Percentiles rank a stretch among this genome's conserved stretches.
phyloP scores from a whole-genome alignment of 2,888 invertebrate species.

The Pilophorus perplexus region DNA sequence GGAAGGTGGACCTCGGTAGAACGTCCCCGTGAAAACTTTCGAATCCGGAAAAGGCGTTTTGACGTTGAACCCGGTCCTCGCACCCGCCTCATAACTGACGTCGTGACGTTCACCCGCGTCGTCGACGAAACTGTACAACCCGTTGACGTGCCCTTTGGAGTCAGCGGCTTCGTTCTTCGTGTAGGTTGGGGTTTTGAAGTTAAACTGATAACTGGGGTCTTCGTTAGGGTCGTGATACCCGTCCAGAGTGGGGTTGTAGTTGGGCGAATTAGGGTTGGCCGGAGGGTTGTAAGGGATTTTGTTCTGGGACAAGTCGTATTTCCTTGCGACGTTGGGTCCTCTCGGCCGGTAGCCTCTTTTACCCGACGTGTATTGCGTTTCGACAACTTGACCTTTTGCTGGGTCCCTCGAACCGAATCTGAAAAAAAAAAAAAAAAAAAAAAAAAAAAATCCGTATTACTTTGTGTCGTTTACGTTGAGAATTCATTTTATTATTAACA shows the following conservation, averaged over 20 bases:
- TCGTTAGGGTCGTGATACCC: conserved; percentile 73
- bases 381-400: conserved; percentile 66
- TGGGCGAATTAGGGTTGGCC: conserved; percentile 49
- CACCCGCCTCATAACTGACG: conserved; percentile 72
- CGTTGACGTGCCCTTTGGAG: conserved; percentile 61
- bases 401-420: conserved; percentile 65
- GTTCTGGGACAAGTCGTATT: conserved; percentile 62
- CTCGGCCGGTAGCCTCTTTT: conserved; percentile 74
- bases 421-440: conserved; percentile 36
- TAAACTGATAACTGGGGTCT: conserved; percentile 72
- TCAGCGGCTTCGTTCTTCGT: conserved; percentile 67
- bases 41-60: conserved; percentile 67
- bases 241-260: conserved; percentile 61
- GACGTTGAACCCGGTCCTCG: conserved; percentile 73
- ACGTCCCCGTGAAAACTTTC: conserved; percentile 53
- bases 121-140: conserved; percentile 68
- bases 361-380: conserved; percentile 72
- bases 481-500: no score
- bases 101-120: conserved; percentile 73
- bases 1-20: conserved; percentile 61
- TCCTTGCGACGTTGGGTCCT: conserved; percentile 71
- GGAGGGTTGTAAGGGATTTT: conserved; percentile 51
- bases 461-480: no score
- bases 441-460: background rate
- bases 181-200: conserved; percentile 65